phyloP scores from a whole-genome alignment of 2,888 invertebrate species.

The Drosophila sordidula region DNA sequence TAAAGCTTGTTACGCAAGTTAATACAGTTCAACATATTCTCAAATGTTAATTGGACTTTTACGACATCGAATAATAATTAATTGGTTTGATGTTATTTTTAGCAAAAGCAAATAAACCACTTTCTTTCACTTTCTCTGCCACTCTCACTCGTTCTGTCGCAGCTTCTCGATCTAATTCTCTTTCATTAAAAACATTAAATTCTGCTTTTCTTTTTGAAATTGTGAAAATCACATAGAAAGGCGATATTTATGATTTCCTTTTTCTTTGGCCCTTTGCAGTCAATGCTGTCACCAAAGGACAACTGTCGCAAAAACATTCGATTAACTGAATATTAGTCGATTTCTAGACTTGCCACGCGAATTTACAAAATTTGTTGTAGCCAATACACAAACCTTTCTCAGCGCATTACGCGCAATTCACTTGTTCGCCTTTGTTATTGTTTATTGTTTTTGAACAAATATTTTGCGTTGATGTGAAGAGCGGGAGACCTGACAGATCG shows the following conservation, averaged over 20 bases:
- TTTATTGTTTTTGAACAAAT: slow-evolving; percentile 45
- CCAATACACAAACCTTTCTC: slow-evolving; percentile 10
- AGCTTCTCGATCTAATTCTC: too few relatives aligned
- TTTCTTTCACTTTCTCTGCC: too few relatives aligned
- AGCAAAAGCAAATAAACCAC: neutral
- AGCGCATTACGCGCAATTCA: slow-evolving; percentile 26
- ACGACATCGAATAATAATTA: neutral
- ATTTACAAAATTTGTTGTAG: neutral
- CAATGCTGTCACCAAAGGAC: too few relatives aligned
- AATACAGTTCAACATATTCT: neutral
- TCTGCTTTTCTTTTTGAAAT: neutral
- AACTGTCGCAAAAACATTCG: neutral
- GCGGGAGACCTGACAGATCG: slow-evolving; percentile 71
- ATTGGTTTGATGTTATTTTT: neutral
- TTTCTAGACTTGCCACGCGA: neutral
- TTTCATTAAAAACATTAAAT: too few relatives aligned
- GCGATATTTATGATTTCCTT: neutral
- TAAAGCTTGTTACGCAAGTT: neutral
- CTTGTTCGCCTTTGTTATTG: slow-evolving; percentile 44
- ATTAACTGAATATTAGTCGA: neutral
- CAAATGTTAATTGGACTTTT: neutral
- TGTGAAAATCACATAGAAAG: neutral
- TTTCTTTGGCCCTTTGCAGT: too few relatives aligned
- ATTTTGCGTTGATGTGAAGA: slow-evolving; percentile 41
- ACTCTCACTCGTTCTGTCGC: too few relatives aligned